Evolutionary conservation across 2,888 invertebrate species (phyloP), one percentile per base, ranked within the genome.

Genomic region (Iphiclides podalirius): DNA sequence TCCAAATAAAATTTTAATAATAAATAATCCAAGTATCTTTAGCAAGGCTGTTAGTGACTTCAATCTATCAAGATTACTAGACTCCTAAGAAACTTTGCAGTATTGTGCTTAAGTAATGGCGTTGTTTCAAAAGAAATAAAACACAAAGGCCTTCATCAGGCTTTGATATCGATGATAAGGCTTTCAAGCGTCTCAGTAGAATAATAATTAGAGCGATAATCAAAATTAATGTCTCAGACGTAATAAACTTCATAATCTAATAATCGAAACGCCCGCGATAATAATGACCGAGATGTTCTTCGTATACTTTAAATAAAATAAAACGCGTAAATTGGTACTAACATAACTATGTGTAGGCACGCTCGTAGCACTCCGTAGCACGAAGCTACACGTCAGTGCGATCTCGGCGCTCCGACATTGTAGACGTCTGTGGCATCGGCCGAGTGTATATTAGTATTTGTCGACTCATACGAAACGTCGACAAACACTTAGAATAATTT

Each of bases 341-440:
- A 40, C 8, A 28, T 36, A 41, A 20, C 11, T 16, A 11, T 28
- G 12, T 11, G 17, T 28, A 34, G 15, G 3, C 20, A 15, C 23
- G 14, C 12, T n/a, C 41, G 37, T 23, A 42, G 42, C 40, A 2
- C 1, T 11, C 8, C 36, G 45, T 52, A 48, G 47, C 38, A 15
- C 6, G 2, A 37, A 14, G 38, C 52, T 45, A 44, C 52, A 49
- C 45, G 49, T 33, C 49, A 53, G 52, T 53, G 33, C 15, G 38
- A 9, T 16, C 13, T 17, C 46, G 34, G 17, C 31, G 26, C 28
- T 35, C 49, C 34, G 15, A 3, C 37, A 49, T 40, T 31, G 40
- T 48, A 23, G 52, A 41, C 45, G 52, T 41, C 37, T 41, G 41
- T 38, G 42, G 20, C 23, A 11, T n/a, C n/a, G 16, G 26, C 15